Evolutionary conservation across 1,140 invertebrate genomes (phyloP).

Genomic region (Danaus plexippus): DNA sequence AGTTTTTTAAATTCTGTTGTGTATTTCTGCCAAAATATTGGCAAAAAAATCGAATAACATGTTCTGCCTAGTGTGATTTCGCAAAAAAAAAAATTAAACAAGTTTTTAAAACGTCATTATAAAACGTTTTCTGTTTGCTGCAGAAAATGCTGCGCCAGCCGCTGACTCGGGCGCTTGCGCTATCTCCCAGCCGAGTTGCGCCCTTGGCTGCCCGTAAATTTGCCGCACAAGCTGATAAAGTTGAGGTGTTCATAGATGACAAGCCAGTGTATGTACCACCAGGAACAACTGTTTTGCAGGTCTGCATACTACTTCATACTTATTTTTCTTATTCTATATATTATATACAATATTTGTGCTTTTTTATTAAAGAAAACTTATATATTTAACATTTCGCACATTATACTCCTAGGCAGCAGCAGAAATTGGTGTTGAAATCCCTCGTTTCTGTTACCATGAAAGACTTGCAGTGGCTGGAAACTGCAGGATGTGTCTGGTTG

Average conservation of each 20-base stretch:
- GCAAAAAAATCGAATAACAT: too few species aligned
- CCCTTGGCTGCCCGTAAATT: conserved; percentile 55
- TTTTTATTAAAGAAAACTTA: not conserved
- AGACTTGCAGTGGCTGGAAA: conserved; percentile 98
- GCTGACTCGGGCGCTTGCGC: conserved; percentile 66
- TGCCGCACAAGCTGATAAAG: conserved; percentile 76
- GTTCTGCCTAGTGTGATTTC: too few species aligned
- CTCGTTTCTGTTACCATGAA: conserved; percentile 99
- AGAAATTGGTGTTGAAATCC: conserved; percentile 96
- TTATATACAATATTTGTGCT: conserved; percentile 2
- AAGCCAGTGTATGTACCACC: conserved; percentile 94
- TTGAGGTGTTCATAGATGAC: conserved; percentile 99
- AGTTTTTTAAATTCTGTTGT: too few species aligned
- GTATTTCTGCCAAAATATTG: too few species aligned
- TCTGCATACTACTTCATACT: conserved; percentile 59
- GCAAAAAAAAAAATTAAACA: too few species aligned
- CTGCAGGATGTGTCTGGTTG: conserved; percentile 99
- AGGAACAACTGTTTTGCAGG: conserved; percentile 97
- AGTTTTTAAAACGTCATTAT: too few species aligned
- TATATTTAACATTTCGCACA: conserved; percentile 11
- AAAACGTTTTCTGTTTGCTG: conserved; percentile 29
- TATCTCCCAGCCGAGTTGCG: conserved; percentile 50
- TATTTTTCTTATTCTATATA: conserved; percentile 3
- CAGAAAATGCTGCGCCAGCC: conserved; percentile 75
- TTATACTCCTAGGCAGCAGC: conserved; percentile 85